A percentile compares a stretch with the other conserved stretches of the same genome.
Conservation (phyloP, 2,888 invertebrate species). For the Callyntrura sp. region DNA sequence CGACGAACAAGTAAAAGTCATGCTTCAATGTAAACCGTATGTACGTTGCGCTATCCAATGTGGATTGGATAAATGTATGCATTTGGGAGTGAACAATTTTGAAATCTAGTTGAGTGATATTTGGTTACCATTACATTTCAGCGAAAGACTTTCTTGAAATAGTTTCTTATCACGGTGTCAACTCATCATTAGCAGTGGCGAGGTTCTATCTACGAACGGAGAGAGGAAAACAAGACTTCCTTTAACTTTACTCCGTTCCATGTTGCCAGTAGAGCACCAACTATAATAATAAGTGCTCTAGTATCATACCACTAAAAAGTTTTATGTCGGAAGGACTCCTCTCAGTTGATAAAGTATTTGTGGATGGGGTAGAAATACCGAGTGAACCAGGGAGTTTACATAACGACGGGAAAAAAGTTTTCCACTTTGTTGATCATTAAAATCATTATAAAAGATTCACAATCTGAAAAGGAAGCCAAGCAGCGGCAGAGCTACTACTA, state of each 20-base stretch:
- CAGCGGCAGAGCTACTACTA: background rate
- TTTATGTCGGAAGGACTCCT: background rate
- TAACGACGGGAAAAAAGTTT: constrained; percentile 62
- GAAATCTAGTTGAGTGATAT: constrained; percentile 75
- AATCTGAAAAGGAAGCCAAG: constrained; percentile 24
- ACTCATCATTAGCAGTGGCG: constrained; percentile 72
- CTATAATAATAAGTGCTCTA: background rate
- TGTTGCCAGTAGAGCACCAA: background rate
- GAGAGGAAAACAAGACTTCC: background rate
- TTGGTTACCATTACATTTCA: constrained; percentile 69
- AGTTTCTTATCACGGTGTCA: constrained; percentile 61
- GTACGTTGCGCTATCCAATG: constrained; percentile 30
- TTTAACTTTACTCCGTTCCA: background rate
- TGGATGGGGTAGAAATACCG: constrained; percentile 26
- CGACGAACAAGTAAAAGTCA: constrained; percentile 43
- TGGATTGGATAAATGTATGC: constrained; percentile 59
- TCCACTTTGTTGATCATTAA: constrained; percentile 76
- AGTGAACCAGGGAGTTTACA: constrained; percentile 28
- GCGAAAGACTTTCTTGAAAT: constrained; percentile 64
- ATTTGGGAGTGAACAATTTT: constrained; percentile 65
- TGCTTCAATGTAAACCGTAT: constrained; percentile 58
- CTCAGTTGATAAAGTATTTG: constrained; percentile 19
- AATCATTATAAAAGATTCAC: constrained; percentile 65
- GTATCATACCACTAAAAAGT: constrained; percentile 5
- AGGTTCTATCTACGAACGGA: background rate